A percentile compares a stretch with the other conserved stretches of the same genome.
These are phyloP conservation scores for Chionodraco myersi DNA, from an alignment of 2,113 vertebrate species.

Conservation along the genomic window DNA sequence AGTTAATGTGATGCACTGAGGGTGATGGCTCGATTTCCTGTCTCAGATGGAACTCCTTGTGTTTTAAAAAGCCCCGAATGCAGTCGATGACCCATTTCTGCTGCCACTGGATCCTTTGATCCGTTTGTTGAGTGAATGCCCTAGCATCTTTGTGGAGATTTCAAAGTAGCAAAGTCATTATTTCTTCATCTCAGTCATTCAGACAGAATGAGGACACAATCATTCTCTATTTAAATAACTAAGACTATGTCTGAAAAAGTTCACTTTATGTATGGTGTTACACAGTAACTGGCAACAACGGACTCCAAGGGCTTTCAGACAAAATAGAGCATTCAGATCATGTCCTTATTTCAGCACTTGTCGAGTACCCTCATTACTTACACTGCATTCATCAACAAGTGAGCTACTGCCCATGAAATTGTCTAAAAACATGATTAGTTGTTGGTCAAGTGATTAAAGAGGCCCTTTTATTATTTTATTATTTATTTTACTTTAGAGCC, in stretches of 20 bases:
- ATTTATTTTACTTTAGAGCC: constrained; percentile 1
- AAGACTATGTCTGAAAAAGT: constrained; percentile 43
- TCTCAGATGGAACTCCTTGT: constrained; percentile 48
- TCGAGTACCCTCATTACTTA: constrained; percentile 21
- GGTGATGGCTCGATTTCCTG: constrained; percentile 56
- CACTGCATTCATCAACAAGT: constrained; percentile 14
- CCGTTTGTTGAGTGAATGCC: constrained; percentile 48
- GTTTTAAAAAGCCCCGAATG: constrained; percentile 59
- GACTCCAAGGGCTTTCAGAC: constrained; percentile 9
- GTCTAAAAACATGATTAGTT: constrained; percentile 17
- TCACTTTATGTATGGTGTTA: constrained; percentile 38
- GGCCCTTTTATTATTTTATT: neutral
- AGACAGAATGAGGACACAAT: constrained; percentile 73
- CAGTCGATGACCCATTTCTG: constrained; percentile 72
- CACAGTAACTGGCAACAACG: constrained; percentile 10
- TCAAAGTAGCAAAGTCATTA: constrained; percentile 64
- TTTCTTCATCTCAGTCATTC: constrained; percentile 70
- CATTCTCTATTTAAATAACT: constrained; percentile 61
- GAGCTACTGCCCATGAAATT: neutral
- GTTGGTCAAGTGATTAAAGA: constrained; percentile 49
- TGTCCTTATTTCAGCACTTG: constrained; percentile 5
- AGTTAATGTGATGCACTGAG: constrained; percentile 29
- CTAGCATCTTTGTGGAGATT: constrained; percentile 44
- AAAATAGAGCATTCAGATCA: constrained; percentile 14
- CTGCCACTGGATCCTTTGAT: constrained; percentile 49